These are phyloP conservation scores for Catharus ustulatus DNA, from an alignment of 2,797 vertebrate species.

Conservation along the genomic window DNA sequence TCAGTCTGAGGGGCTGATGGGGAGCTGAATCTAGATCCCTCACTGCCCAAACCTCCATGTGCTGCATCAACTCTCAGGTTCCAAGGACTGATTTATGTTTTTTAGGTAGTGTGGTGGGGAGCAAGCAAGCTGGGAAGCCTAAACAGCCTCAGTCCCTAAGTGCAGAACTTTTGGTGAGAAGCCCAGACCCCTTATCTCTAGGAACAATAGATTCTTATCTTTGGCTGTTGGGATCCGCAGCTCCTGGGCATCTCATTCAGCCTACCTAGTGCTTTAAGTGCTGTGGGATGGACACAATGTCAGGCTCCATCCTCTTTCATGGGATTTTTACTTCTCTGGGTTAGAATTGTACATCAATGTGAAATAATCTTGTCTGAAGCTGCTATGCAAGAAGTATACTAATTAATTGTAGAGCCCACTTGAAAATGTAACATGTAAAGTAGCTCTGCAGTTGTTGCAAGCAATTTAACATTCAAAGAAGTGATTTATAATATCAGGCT, in stretches of 20 bases:
- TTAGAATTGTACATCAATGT: not conserved
- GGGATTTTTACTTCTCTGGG: not conserved
- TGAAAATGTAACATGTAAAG: conserved; percentile 36
- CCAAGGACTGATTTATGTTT: not conserved
- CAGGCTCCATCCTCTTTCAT: not conserved
- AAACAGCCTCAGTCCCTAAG: not conserved
- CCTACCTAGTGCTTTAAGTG: not conserved
- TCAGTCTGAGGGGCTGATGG: not conserved
- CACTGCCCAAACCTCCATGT: not conserved
- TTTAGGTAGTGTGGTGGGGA: not conserved
- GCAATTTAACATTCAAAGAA: conserved; percentile 57
- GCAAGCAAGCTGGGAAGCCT: not conserved
- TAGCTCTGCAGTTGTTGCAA: conserved; percentile 48
- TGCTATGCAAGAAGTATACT: not conserved
- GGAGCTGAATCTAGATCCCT: not conserved
- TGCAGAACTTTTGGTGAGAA: not conserved
- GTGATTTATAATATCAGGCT: conserved; percentile 47
- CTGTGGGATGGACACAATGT: not conserved
- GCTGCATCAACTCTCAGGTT: not conserved
- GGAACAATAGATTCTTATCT: not conserved
- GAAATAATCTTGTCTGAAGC: not conserved
- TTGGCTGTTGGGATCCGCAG: not conserved
- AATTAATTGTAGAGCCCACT: conserved; percentile 20
- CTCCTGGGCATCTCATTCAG: not conserved
- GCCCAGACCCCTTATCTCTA: not conserved